Evolutionary conservation across 2,113 vertebrate genomes (phyloP), one percentile per base, ranked within the genome.

Genomic region (Lepisosteus osseus): DNA sequence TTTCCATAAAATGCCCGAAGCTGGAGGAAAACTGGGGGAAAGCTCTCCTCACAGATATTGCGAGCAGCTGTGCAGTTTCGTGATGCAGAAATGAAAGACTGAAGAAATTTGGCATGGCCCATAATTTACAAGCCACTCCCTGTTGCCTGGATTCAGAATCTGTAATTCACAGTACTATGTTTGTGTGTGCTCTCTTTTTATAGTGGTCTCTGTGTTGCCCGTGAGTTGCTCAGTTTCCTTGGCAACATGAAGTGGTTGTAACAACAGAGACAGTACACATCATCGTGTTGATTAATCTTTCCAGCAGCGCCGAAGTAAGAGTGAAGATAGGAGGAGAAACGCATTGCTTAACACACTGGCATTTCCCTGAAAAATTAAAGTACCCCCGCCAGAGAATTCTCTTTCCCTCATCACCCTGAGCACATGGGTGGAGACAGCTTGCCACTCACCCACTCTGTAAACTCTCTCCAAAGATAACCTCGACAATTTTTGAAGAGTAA

Each of bases 301-400:
- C 72, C 76, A 75, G 74, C 43, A 17, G 3, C 15, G 40, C 67
- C 47, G 9, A 71, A 51, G 67, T 3, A 0, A 8, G 45, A 76
- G 65, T 57, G 77, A 61, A 40, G 29, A 29, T 29, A 17, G 29
- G 1, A 29, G 29, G 29, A 29, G 29, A 82, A 68, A 41, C 72
- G 69, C 80, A 55, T 67, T 17, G 13, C 15, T 11, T 62, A 47
- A 63, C 6, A 72, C 57, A 64, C 13, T 56, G 74, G 0, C 6
- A 78, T 75, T 83, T 83, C 80, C 78, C 63, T 59, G 56, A 59
- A 59, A 59, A 59, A 12, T 59, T 11, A 5, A 29, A 29, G 29
- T 29, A 29, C 29, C 29, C 29, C 29, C 29, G 29, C 29, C 29
- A 29, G 29, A 29, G 1, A 2, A 29, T 29, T 29, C 29, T 29